Conservation (phyloP, 1,140 invertebrate genomes). For the Heterodera schachtii region DNA sequence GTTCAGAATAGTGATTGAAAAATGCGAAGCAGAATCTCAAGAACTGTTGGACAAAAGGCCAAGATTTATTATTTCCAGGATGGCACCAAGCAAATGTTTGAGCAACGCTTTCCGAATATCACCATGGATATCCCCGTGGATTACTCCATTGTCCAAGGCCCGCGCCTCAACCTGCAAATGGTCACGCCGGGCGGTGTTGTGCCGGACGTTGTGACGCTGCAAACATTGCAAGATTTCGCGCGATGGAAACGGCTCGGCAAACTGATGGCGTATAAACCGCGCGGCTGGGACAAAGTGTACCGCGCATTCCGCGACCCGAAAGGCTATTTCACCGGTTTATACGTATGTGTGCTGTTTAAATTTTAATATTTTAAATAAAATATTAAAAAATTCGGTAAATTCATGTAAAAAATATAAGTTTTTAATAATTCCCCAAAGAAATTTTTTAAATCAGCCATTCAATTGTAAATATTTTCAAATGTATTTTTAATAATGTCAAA, state of each 20-base stretch:
- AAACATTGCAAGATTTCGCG: not conserved
- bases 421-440: too few relatives aligned
- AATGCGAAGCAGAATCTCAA: too few relatives aligned
- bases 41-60: too few relatives aligned
- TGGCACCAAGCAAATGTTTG: constrained; percentile 2
- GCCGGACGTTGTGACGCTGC: not conserved
- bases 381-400: too few relatives aligned
- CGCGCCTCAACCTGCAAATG: not conserved
- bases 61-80: too few relatives aligned
- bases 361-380: too few relatives aligned
- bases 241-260: not conserved
- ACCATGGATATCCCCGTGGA: not conserved
- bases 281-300: constrained; percentile 2
- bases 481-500: too few relatives aligned
- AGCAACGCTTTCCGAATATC: not conserved
- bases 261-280: not conserved
- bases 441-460: too few relatives aligned
- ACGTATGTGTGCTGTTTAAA: too few relatives aligned
- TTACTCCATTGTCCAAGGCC: constrained; percentile 3
- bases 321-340: not conserved
- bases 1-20: too few relatives aligned
- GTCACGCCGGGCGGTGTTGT: not conserved
- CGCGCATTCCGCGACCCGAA: not conserved
- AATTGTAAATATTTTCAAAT: too few relatives aligned
- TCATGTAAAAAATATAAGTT: too few relatives aligned